Evolutionary conservation across 2,113 vertebrate species (phyloP), one percentile per base, ranked within the genome.

Genomic region (Pelodiscus sinensis): DNA sequence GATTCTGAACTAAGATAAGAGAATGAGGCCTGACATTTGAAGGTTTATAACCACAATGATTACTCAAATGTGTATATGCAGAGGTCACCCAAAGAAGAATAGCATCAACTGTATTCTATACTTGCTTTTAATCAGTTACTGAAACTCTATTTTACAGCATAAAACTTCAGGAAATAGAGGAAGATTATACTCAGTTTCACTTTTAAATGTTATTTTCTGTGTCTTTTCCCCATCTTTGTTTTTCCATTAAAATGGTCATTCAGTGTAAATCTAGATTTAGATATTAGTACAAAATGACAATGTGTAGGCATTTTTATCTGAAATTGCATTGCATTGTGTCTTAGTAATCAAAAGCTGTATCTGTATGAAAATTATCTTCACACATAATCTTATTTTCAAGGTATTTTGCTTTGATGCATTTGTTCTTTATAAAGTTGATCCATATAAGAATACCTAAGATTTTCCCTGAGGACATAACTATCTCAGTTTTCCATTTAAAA

Each of bases 61-160:
- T 24, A 35, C 16, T 68, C 0, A 3, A 71, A 3, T 9, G 19
- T 6, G 82, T 44, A 55, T 1, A 1, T 0, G 0, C 1, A 22
- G 60, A 57, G 6, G 1, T 9, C 1, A 2, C 0, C 0, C n/a
- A 55, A 22, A 65, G 10, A 24, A 68, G 31, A 77, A 44, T 44
- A 44, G 44, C 29, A 71, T 19, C 16, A 71, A 19, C 65, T 71
- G 5, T 71, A 31, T 35, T 71, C 65, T 35, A 71, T 9, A 71
- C 65, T 71, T 31, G n/a, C 31, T 71, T 71, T 71, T 35, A 35
- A 65, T 0, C 55, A 6, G 52, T 22, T 27, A 62, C 10, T 85
- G 10, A 50, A 15, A 60, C 0, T 31, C 2, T 25, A 71, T 86
- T 82, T 87, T 52, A 79, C 6, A 75, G 3, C 1, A 65, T 35